Conservation (phyloP, 2,888 invertebrate genomes). For the Pseudoips prasinana region DNA sequence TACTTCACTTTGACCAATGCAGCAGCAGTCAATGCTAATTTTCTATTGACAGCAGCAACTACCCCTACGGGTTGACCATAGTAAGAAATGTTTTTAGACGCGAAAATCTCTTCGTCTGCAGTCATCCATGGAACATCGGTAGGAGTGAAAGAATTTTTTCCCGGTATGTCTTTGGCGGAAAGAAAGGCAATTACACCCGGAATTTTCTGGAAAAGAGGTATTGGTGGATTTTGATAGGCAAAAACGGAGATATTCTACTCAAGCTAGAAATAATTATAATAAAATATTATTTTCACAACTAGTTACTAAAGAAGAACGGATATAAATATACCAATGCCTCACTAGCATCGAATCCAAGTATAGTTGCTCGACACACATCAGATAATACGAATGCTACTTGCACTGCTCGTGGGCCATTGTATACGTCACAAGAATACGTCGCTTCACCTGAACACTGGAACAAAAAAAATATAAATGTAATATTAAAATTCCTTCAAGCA, state of each 20-base stretch:
- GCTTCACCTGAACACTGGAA: constrained; percentile 86
- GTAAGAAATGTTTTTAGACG: constrained; percentile 79
- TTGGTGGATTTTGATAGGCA: too few relatives aligned
- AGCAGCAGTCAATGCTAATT: constrained; percentile 58
- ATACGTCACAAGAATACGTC: constrained; percentile 84
- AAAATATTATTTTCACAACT: too few relatives aligned
- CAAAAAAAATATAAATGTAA: neutral
- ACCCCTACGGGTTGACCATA: constrained; percentile 89
- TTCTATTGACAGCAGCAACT: constrained; percentile 84
- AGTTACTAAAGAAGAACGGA: too few relatives aligned
- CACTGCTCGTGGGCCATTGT: constrained; percentile 81
- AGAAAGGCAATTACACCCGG: constrained; percentile 85
- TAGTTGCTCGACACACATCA: constrained; percentile 75
- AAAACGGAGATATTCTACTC: too few relatives aligned
- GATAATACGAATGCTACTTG: constrained; percentile 85
- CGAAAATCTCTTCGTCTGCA: constrained; percentile 75
- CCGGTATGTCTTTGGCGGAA: constrained; percentile 86
- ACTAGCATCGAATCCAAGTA: constrained; percentile 80
- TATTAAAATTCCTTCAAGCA: too few relatives aligned
- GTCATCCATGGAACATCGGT: constrained; percentile 53
- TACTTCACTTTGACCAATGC: constrained; percentile 79
- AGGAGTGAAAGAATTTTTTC: constrained; percentile 83
- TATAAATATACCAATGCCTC: constrained; percentile 84
- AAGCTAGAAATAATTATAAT: too few relatives aligned
- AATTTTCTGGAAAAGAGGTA: constrained; percentile 71